These are phyloP conservation scores for Sinotaia quadrata DNA, from an alignment of 2,888 invertebrate genomes.

Conservation along the genomic window DNA sequence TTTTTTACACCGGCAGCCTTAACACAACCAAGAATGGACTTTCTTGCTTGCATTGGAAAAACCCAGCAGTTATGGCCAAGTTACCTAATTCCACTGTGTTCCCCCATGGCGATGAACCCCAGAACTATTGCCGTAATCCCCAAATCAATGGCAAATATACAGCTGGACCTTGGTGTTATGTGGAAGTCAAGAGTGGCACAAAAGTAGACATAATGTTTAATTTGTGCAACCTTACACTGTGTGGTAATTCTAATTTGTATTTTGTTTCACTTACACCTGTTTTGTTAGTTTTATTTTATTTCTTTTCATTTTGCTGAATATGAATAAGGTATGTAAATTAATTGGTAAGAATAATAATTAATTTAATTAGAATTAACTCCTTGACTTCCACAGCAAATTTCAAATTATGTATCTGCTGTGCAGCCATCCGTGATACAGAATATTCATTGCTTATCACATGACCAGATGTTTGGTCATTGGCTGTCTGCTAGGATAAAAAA, in stretches of 20 bases:
- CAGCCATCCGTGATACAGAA: no score
- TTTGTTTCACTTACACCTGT: background rate
- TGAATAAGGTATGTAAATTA: no score
- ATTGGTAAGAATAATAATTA: no score
- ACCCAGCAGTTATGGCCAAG: background rate
- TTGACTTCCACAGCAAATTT: no score
- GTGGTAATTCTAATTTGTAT: slow-evolving; percentile 27
- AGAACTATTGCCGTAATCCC: slow-evolving; percentile 48
- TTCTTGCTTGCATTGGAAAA: slow-evolving; percentile 32
- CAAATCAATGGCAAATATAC: slow-evolving; percentile 23
- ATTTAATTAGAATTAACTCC: no score
- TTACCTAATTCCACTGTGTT: slow-evolving; percentile 35
- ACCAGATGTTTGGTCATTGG: no score
- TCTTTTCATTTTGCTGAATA: no score
- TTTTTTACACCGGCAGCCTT: slow-evolving; percentile 38
- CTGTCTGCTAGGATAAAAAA: no score
- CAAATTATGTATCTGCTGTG: no score
- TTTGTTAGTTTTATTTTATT: no score
- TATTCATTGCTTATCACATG: no score
- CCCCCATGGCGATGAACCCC: slow-evolving; percentile 42
- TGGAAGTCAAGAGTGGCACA: slow-evolving; percentile 3
- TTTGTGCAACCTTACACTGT: slow-evolving; percentile 19
- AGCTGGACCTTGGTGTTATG: slow-evolving; percentile 44
- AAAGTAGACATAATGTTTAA: slow-evolving; percentile 1
- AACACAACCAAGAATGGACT: slow-evolving; percentile 22